These are phyloP conservation scores for Pentamera pediparva DNA, from an alignment of 53 echinoderm and acorn worm genomes.

Conservation along the genomic window DNA sequence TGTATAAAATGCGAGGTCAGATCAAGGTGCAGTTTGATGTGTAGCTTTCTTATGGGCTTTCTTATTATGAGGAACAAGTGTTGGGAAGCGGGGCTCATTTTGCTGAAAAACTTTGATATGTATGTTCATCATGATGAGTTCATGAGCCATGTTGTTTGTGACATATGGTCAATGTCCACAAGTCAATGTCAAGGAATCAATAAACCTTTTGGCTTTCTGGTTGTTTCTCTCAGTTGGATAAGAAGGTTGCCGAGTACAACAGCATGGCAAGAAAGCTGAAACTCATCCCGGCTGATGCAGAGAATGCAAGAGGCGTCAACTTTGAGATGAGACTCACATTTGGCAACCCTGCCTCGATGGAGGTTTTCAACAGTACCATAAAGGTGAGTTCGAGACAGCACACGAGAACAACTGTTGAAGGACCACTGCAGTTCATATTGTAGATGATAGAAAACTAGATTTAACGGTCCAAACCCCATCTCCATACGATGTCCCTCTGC, in stretches of 20 bases:
- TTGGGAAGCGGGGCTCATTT: too few relatives aligned
- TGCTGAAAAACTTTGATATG: neutral
- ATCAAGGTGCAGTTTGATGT: neutral
- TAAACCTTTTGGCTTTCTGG: neutral
- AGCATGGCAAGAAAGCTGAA: constrained; percentile 67
- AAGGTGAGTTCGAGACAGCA: constrained; percentile 56
- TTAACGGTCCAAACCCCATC: too few relatives aligned
- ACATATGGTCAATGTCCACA: too few relatives aligned
- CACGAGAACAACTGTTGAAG: too few relatives aligned
- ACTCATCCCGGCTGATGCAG: constrained; percentile 77
- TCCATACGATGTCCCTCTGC: too few relatives aligned
- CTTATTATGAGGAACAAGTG: too few relatives aligned
- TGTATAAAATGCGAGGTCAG: too few relatives aligned
- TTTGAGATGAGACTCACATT: constrained; percentile 79
- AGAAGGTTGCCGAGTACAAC: constrained; percentile 80
- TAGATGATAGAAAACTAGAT: too few relatives aligned
- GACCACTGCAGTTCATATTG: too few relatives aligned
- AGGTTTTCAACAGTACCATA: constrained; percentile 74
- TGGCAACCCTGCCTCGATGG: constrained; percentile 55
- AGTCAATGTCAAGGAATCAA: too few relatives aligned
- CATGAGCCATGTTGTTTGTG: too few relatives aligned
- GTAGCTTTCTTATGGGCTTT: neutral
- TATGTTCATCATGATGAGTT: too few relatives aligned
- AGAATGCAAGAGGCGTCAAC: constrained; percentile 83
- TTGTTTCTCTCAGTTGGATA: constrained; percentile 51